These are phyloP conservation scores for Oryzias curvinotus DNA, from an alignment of 2,113 vertebrate genomes.

Conservation along the genomic window DNA sequence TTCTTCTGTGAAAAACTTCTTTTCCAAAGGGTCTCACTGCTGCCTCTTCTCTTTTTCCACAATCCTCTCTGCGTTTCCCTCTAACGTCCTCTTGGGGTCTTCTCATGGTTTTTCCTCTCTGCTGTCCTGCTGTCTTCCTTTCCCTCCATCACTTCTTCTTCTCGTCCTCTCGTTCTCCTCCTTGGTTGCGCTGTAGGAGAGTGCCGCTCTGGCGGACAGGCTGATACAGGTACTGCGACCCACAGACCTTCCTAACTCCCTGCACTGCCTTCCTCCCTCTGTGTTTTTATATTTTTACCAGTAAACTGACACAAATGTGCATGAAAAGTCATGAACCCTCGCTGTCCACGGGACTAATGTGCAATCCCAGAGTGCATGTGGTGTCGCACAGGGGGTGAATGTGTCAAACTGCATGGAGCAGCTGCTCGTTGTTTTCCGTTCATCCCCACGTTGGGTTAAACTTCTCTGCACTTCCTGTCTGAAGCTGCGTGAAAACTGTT, in stretches of 20 bases:
- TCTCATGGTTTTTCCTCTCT: constrained; percentile 36
- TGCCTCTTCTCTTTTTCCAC: constrained; percentile 18
- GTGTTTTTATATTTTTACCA: neutral
- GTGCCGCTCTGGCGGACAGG: constrained; percentile 95
- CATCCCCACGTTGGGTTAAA: too few species aligned
- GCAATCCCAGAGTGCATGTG: constrained; percentile 45
- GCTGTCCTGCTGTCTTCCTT: constrained; percentile 21
- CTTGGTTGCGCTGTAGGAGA: constrained; percentile 83
- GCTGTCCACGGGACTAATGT: constrained; percentile 4
- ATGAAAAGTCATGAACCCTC: constrained; percentile 49
- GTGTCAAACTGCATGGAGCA: constrained; percentile 61
- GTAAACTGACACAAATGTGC: constrained; percentile 34
- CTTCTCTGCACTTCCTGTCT: too few species aligned
- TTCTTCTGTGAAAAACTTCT: constrained; percentile 22
- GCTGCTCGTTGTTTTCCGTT: too few species aligned
- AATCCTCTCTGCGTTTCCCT: constrained; percentile 13
- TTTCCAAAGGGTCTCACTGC: constrained; percentile 27
- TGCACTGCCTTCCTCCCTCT: constrained; percentile 23
- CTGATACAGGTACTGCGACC: constrained; percentile 94
- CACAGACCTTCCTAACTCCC: constrained; percentile 20
- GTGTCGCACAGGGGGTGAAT: constrained; percentile 20
- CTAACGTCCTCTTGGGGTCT: constrained; percentile 11
- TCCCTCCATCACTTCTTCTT: constrained; percentile 37
- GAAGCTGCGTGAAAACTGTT: too few species aligned
- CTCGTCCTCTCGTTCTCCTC: constrained; percentile 48